phyloP scores from a whole-genome alignment of 1,140 invertebrate genomes.

The Heliothis virescens region DNA sequence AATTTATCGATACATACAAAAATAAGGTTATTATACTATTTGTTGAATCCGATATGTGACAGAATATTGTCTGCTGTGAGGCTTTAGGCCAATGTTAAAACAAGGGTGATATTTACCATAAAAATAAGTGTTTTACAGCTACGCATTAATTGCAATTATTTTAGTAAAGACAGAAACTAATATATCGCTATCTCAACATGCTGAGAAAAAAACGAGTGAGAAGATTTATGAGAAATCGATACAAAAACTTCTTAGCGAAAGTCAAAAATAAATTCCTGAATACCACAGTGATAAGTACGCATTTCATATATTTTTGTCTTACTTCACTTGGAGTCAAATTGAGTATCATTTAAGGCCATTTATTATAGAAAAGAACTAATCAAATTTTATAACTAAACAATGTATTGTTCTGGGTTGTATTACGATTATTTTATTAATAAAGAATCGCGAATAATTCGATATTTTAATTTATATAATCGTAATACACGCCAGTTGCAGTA shows the following conservation, averaged over 20 bases:
- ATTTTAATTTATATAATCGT: background rate
- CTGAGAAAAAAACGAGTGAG: too few species aligned
- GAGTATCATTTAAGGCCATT: slow-evolving; percentile 33
- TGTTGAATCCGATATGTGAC: slow-evolving; percentile 16
- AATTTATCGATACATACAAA: too few species aligned
- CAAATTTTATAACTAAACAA: slow-evolving; percentile 25
- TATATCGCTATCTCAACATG: too few species aligned
- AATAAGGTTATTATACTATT: too few species aligned
- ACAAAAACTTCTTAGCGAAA: too few species aligned
- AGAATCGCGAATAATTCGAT: background rate
- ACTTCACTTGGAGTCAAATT: slow-evolving; percentile 22
- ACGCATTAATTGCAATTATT: background rate
- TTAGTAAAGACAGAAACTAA: too few species aligned
- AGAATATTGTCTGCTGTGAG: slow-evolving; percentile 16
- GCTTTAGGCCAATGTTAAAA: slow-evolving; percentile 7
- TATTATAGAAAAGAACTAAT: slow-evolving; percentile 22
- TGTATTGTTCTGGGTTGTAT: background rate
- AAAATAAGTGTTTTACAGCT: background rate
- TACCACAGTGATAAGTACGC: slow-evolving; percentile 9
- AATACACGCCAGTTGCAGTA: background rate
- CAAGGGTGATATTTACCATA: background rate
- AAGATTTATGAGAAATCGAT: too few species aligned
- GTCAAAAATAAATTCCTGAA: too few species aligned
- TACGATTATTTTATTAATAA: background rate
- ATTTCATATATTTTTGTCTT: background rate